Percentiles rank a stretch among this genome's conserved stretches.
Evolutionary conservation across 2,888 invertebrate genomes (phyloP).

Genomic region (Nomada ruficornis): DNA sequence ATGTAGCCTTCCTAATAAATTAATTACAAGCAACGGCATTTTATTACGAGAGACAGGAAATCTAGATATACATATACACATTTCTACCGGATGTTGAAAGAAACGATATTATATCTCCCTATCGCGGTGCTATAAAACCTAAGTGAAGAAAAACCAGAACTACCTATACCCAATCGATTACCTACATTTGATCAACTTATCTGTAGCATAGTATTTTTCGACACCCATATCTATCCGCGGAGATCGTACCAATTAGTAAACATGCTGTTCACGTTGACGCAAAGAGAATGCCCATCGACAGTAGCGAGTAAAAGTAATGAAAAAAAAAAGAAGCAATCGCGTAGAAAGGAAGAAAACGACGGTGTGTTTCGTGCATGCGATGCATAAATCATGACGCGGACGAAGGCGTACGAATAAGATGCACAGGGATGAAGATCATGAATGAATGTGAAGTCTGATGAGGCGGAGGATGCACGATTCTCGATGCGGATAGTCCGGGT

Average conservation of each 20-base stretch:
- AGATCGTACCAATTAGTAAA: not conserved
- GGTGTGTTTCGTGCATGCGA: slow-evolving; percentile 29
- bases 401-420: slow-evolving; percentile 55
- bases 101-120: not conserved
- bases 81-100: not conserved
- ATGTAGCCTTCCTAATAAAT: not conserved
- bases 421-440: slow-evolving; percentile 58
- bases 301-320: not conserved
- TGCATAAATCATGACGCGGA: slow-evolving; percentile 43
- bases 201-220: not conserved
- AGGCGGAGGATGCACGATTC: slow-evolving; percentile 65
- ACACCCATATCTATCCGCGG: not conserved
- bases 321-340: not conserved
- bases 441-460: slow-evolving; percentile 63
- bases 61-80: too few species aligned
- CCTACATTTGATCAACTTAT: too few species aligned
- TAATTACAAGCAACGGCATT: not conserved
- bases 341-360: not conserved
- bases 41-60: not conserved
- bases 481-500: slow-evolving; percentile 67
- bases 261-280: not conserved
- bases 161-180: too few species aligned
- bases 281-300: not conserved
- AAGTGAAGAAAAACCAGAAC: too few species aligned
- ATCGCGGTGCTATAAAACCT: too few species aligned